A percentile compares a stretch with the other conserved stretches of the same genome.
These are phyloP conservation scores for Cryptotermes secundus DNA, from an alignment of 1,140 invertebrate species.

Conservation along the genomic window DNA sequence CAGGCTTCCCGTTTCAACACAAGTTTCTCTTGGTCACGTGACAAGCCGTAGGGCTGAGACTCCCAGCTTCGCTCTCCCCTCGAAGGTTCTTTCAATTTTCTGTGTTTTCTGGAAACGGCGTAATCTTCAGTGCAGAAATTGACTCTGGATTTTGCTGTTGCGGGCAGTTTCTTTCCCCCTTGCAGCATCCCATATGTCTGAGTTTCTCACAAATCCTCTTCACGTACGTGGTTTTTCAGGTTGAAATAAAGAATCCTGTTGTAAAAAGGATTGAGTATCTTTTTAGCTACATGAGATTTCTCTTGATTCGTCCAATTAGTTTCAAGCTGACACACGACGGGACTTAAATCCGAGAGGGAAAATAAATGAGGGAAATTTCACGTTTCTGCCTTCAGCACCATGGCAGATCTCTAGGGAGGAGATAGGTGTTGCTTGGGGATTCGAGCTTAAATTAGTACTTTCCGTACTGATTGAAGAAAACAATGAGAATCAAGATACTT, in stretches of 20 bases:
- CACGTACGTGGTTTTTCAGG: neutral
- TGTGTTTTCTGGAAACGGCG: neutral
- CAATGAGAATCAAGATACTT: too few relatives aligned
- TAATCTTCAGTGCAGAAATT: neutral
- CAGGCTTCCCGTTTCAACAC: too few relatives aligned
- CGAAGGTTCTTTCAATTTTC: too few relatives aligned
- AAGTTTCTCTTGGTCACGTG: too few relatives aligned
- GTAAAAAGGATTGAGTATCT: neutral
- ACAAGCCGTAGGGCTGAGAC: too few relatives aligned
- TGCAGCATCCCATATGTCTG: neutral
- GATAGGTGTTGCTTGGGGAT: too few relatives aligned
- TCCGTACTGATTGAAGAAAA: too few relatives aligned
- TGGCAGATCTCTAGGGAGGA: too few relatives aligned
- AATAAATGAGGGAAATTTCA: slow-evolving; percentile 14
- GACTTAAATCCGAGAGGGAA: neutral
- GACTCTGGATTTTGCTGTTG: neutral
- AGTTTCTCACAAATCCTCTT: neutral
- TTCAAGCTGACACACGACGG: neutral
- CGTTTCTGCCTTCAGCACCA: neutral
- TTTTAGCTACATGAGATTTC: neutral
- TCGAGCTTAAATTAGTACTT: too few relatives aligned
- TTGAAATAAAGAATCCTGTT: neutral
- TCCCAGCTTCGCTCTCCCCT: too few relatives aligned
- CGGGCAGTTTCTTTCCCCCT: neutral
- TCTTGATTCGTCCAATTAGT: neutral